phyloP scores from a whole-genome alignment of 2,113 vertebrate species.

The Callithrix jacchus region DNA sequence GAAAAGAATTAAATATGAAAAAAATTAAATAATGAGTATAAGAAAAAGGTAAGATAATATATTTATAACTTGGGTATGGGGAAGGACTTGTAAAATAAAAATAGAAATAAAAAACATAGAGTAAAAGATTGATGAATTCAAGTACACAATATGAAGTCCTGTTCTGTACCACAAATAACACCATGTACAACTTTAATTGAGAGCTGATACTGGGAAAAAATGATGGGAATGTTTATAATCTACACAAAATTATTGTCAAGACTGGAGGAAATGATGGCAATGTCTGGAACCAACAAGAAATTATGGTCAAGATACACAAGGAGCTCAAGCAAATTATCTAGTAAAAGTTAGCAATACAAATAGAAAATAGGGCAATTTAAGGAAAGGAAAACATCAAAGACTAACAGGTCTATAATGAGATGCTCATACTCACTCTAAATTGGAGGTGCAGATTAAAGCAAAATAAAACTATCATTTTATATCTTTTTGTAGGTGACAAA shows the following conservation, averaged over 20 bases:
- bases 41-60: not conserved
- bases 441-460: not conserved
- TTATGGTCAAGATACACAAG: not conserved
- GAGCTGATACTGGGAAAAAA: not conserved
- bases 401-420: not conserved
- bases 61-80: not conserved
- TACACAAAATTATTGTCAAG: not conserved
- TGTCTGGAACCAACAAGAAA: not conserved
- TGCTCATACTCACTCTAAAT: not conserved
- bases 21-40: not conserved
- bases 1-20: not conserved
- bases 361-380: not conserved
- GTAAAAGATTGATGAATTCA: not conserved
- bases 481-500: not conserved
- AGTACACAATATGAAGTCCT: not conserved
- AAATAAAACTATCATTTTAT: not conserved
- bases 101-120: not conserved
- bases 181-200: not conserved
- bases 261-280: not conserved
- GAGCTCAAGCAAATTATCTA: not conserved
- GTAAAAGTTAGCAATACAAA: not conserved
- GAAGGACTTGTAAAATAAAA: not conserved
- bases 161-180: no score
- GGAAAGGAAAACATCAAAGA: not conserved
- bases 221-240: not conserved